phyloP scores from a whole-genome alignment of 2,113 vertebrate genomes.

The Pimephales promelas region DNA sequence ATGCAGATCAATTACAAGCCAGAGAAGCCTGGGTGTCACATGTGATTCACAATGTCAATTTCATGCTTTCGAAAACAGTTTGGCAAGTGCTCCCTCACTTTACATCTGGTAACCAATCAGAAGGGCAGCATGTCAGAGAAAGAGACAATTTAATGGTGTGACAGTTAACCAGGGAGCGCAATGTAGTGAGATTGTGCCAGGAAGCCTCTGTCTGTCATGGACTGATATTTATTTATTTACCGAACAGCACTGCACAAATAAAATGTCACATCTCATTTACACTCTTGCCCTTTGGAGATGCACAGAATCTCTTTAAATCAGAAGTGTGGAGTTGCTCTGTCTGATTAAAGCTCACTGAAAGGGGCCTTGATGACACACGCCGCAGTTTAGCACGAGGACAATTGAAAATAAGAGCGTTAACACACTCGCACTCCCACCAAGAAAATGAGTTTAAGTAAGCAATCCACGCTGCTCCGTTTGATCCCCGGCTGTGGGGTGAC shows the following conservation, averaged over 20 bases:
- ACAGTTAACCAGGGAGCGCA: slow-evolving; percentile 91
- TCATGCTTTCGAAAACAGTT: slow-evolving; percentile 93
- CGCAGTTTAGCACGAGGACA: slow-evolving; percentile 56
- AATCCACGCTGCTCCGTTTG: slow-evolving; percentile 15
- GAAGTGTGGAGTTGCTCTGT: slow-evolving; percentile 66
- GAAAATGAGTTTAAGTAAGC: slow-evolving; percentile 9
- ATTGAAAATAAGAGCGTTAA: slow-evolving; percentile 50
- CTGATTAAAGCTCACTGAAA: slow-evolving; percentile 75
- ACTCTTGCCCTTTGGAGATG: slow-evolving; percentile 74
- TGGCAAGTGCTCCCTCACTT: slow-evolving; percentile 89
- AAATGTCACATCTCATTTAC: slow-evolving; percentile 84
- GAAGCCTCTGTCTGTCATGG: slow-evolving; percentile 88
- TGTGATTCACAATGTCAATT: slow-evolving; percentile 98
- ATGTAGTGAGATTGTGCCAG: slow-evolving; percentile 75
- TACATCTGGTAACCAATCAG: slow-evolving; percentile 98
- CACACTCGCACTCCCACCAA: slow-evolving; percentile 16
- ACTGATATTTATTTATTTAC: slow-evolving; percentile 95
- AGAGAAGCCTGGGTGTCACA: slow-evolving; percentile 91
- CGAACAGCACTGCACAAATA: slow-evolving; percentile 76
- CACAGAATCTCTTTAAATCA: slow-evolving; percentile 77
- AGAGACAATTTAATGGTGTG: slow-evolving; percentile 93
- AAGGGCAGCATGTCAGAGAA: slow-evolving; percentile 85
- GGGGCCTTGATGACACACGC: slow-evolving; percentile 66
- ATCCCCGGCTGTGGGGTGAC: slow-evolving; percentile 12
- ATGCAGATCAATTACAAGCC: slow-evolving; percentile 93